Evolutionary conservation across 2,797 vertebrate genomes (phyloP), one percentile per base, ranked within the genome.

Genomic region (Lagothrix lagotricha): DNA sequence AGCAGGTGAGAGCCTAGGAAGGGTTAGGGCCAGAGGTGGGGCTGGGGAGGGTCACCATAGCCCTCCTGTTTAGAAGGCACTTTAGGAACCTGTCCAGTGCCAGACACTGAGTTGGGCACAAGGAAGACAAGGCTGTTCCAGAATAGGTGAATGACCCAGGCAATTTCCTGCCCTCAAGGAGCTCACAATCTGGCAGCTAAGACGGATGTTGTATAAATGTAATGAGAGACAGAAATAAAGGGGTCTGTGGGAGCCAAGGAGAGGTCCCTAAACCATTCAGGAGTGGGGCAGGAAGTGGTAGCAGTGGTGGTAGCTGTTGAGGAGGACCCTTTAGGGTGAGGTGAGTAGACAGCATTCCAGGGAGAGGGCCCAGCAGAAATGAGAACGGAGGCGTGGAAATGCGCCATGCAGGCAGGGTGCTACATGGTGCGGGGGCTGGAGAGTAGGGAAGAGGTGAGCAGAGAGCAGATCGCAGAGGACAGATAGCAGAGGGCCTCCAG

Each of bases 1-100:
- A 99, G 13, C 99, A 99, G 0, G 98, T 99, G 98, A 99, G 98
- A 0, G 99, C 99, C 99, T 99, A 50, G 0, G 0, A 88, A 67
- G 1, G 3, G 30, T 54, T 12, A 57, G 39, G 19, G 52, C 5
- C 58, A 14, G 44, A 80, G 67, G 36, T 54, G 33, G 28, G 19
- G 39, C 39, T 10, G 8, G 7, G 33, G 67, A 64, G 11, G n/a
- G 54, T 73, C 52, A 36, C 36, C 20, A 11, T 39, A 58, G 57
- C 77, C 81, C 52, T 76, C 77, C 86, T 64, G 24, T 52, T 75
- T 72, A 88, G 61, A 64, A 94, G n/a, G 77, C 19, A 50, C 24
- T 22, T 54, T 54, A 17, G 46, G 52, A 95, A 88, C 20, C 70
- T 80, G 17, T 79, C 36, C 17, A 7, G 46, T 30, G 36, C 41